Conservation (phyloP, 2,888 invertebrate genomes). For the Parnassius mnemosyne region DNA sequence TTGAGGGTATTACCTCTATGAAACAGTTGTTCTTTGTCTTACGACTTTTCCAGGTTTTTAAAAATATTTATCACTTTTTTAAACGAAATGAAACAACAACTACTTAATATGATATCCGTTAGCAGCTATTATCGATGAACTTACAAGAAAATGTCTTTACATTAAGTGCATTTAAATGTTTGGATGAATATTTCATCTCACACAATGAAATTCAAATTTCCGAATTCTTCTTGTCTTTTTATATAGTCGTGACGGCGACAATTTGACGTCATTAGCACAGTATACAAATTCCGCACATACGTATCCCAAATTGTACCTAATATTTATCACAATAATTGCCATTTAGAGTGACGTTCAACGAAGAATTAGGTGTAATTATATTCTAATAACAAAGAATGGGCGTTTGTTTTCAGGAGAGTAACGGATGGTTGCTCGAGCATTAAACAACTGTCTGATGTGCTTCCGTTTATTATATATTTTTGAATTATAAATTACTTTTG, state of each 20-base stretch:
- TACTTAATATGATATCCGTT: no score
- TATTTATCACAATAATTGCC: conserved; percentile 32
- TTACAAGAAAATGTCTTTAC: no score
- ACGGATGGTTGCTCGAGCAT: conserved; percentile 23
- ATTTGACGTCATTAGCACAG: conserved; percentile 63
- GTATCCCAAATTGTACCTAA: conserved; percentile 49
- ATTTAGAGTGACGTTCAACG: conserved; percentile 22
- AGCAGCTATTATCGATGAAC: no score
- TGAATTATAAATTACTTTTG: no score
- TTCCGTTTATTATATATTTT: no score
- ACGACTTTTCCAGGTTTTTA: no score
- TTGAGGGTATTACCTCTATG: no score
- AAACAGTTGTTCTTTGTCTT: no score
- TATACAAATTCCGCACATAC: conserved; percentile 57
- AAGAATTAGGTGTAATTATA: conserved; percentile 25
- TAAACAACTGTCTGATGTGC: background rate
- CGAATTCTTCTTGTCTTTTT: conserved; percentile 57
- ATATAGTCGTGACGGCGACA: conserved; percentile 47
- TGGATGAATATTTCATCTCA: conserved; percentile 56
- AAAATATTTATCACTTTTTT: no score
- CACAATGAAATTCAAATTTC: conserved; percentile 43
- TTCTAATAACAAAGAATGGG: conserved; percentile 26
- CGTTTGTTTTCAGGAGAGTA: conserved; percentile 23
- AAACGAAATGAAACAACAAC: no score
- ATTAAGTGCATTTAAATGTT: conserved; percentile 44